A percentile compares a stretch with the other conserved stretches of the same genome.
Conservation (phyloP, 2,888 invertebrate species). For the Lathronympha strigana region DNA sequence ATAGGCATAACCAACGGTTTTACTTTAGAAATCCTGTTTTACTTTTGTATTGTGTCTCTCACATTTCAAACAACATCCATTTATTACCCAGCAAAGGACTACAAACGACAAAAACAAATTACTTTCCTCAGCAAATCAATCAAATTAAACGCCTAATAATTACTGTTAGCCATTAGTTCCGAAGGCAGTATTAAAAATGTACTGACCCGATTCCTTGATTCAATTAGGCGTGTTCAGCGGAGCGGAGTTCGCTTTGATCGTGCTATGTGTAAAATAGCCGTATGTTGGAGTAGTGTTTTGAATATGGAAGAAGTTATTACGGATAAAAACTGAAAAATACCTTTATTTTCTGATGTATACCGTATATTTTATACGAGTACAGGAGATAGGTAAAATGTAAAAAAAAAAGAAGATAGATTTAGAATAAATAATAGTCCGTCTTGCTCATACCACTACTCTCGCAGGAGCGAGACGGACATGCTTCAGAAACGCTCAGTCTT, state of each 20-base stretch:
- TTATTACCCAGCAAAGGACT: slow-evolving; percentile 7
- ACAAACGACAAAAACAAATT: slow-evolving; percentile 10
- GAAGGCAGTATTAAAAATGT: slow-evolving; percentile 33
- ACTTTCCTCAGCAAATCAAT: slow-evolving; percentile 29
- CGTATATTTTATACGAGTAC: too few relatives aligned
- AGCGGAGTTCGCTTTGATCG: slow-evolving; percentile 27
- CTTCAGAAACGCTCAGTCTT: too few relatives aligned
- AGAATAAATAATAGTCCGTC: too few relatives aligned
- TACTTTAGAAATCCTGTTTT: too few relatives aligned
- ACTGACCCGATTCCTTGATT: slow-evolving; percentile 35
- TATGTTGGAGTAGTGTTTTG: background rate
- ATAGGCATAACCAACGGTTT: too few relatives aligned
- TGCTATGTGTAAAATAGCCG: slow-evolving; percentile 15
- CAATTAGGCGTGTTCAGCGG: slow-evolving; percentile 34
- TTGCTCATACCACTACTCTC: too few relatives aligned
- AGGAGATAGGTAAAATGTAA: too few relatives aligned
- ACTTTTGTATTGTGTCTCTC: too few relatives aligned
- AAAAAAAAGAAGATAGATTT: too few relatives aligned
- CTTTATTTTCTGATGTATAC: too few relatives aligned
- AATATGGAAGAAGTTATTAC: background rate
- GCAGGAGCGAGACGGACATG: too few relatives aligned
- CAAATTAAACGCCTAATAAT: slow-evolving; percentile 36
- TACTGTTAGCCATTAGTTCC: slow-evolving; percentile 17
- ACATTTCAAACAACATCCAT: background rate
- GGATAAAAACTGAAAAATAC: too few relatives aligned